Base-by-base conservation (phyloP, 2,113 vertebrate species). In the Coturnix japonica region DNA sequence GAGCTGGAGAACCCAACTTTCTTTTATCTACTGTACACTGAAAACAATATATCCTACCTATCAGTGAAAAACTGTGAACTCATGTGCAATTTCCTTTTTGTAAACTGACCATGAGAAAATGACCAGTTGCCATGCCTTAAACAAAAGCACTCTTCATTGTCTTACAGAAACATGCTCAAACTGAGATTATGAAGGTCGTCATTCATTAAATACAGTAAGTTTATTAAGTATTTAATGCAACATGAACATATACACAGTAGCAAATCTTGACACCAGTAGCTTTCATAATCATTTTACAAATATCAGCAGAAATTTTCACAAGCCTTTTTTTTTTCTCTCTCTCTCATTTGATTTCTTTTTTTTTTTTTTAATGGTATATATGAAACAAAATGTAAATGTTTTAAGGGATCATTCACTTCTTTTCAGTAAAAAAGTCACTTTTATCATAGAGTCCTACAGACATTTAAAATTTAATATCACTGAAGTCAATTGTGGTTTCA, bases 251-350 rank as follows among this genome's bases (percentile, higher is more conserved):
- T 39, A 60, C 26, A 87, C 25, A 51, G 31, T 54, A 71, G 47
- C 39, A 94, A 95, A 78, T 73, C 53, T 91, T 95, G 82, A 86
- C 92, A 79, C 82, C 81, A 56, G 22, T 73, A 51, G 41, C 12
- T 93, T 95, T 92, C 86, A 91, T 57, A 81, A 94, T 49, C 13
- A 64, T 70, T 96, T 94, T 91, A 94, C 90, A 84, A 95, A 94
- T 81, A 95, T 75, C 79, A 94, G 91, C 94, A 91, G 71, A 60
- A 28, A 15, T 7, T 25, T 5, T 51, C 49, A 51, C 49, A 16
- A 15, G 26, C 30, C 93, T 39, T 57, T 89, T 91, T 85, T 76
- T 39, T 39, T 39, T n/a, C n/a, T n/a, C 39, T 39, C 39, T 39
- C 39, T 77, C 23, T 1, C 31, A 73, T 83, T 60, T 56, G 76